Evolutionary conservation across 2,797 vertebrate genomes (phyloP).

Genomic region (Prionace glauca): DNA sequence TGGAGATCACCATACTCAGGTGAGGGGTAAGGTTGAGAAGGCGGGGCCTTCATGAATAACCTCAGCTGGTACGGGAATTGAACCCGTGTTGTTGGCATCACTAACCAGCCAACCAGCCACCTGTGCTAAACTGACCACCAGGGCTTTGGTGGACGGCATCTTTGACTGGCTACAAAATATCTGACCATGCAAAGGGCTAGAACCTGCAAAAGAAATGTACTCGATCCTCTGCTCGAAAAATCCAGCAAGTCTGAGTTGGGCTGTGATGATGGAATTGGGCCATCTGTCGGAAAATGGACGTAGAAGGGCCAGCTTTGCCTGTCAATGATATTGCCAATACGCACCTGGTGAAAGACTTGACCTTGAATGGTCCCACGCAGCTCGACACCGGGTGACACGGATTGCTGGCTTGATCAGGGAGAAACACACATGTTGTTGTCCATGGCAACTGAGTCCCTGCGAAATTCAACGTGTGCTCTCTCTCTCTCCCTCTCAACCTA

Average conservation of each 20-base stretch:
- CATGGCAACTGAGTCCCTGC: not conserved
- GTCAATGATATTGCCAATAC: not conserved
- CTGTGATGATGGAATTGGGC: not conserved
- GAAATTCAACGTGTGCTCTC: not conserved
- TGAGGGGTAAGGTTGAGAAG: no score
- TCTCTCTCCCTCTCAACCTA: not conserved
- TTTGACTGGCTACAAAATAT: not conserved
- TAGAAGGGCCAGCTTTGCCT: not conserved
- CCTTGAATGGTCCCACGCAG: not conserved
- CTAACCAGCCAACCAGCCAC: no score
- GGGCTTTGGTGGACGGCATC: not conserved
- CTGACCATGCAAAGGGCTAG: no score
- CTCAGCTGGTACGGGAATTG: no score
- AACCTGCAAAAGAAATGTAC: not conserved
- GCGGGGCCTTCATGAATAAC: no score
- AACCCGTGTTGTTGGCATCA: no score
- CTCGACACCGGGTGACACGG: not conserved
- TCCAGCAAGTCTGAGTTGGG: not conserved
- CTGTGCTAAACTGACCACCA: no score
- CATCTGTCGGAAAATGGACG: not conserved
- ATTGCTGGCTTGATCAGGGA: not conserved
- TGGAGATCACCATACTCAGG: no score
- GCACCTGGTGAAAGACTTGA: not conserved
- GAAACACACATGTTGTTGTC: not conserved
- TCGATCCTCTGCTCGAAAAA: not conserved